phyloP scores from a whole-genome alignment of 1,140 invertebrate genomes.

The Telenomus remus region DNA sequence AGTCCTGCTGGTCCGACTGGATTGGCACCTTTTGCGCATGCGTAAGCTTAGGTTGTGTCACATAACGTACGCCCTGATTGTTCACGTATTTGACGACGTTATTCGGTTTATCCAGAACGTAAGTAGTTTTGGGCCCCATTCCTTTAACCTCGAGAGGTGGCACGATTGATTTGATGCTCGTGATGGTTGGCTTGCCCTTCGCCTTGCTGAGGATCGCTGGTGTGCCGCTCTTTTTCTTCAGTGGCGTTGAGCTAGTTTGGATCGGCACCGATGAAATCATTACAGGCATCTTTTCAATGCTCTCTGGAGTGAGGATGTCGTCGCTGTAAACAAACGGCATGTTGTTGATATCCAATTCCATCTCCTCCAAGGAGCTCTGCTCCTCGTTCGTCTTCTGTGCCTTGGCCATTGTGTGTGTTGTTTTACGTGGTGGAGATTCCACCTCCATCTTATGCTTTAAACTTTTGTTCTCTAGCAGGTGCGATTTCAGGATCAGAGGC shows the following conservation, averaged over 20 bases:
- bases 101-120: conserved; percentile 67
- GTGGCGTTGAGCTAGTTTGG: conserved; percentile 32
- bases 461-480: conserved; percentile 66
- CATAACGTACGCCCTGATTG: conserved; percentile 66
- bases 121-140: conserved; percentile 61
- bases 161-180: conserved; percentile 68
- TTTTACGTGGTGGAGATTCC: conserved; percentile 28
- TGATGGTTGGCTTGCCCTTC: conserved; percentile 71
- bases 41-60: conserved; percentile 64
- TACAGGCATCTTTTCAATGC: conserved; percentile 81
- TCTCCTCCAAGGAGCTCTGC: conserved; percentile 74
- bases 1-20: conserved; percentile 57
- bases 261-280: conserved; percentile 78
- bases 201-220: conserved; percentile 69
- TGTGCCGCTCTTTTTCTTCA: conserved; percentile 68
- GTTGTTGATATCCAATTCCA: conserved; percentile 82
- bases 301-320: conserved; percentile 78
- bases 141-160: conserved; percentile 67
- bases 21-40: conserved; percentile 60
- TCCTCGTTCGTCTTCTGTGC: conserved; percentile 34
- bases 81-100: conserved; percentile 78
- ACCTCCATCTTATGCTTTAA: conserved; percentile 68
- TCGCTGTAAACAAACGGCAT: conserved; percentile 84
- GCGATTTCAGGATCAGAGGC: conserved; percentile 69
- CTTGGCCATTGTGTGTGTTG: conserved; percentile 42